Conservation (phyloP, 92 coral and sea anemone species). For the Phenganax stokvisi region DNA sequence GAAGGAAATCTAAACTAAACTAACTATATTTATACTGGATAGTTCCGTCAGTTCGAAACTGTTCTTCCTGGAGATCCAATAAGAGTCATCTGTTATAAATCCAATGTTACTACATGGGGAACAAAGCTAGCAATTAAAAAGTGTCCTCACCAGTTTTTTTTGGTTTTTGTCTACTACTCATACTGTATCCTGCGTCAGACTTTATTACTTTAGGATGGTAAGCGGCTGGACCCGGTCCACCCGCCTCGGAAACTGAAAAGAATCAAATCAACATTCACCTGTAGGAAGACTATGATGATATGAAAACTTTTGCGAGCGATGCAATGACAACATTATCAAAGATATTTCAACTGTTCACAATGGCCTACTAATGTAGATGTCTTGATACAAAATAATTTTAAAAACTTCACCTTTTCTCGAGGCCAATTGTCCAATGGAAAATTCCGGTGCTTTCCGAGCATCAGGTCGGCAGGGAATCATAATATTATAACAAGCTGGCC, state of each 20-base stretch:
- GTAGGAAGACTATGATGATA: background rate
- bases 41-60: background rate
- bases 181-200: conserved; percentile 34
- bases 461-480: conserved; percentile 35
- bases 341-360: no score
- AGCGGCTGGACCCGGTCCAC: conserved; percentile 49
- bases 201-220: conserved; percentile 20
- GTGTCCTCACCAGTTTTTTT: conserved; percentile 21
- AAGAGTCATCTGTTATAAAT: no score
- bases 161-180: conserved; percentile 43
- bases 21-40: background rate
- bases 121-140: background rate
- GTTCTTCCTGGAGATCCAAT: no score
- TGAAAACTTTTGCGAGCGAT: background rate
- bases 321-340: no score
- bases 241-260: conserved; percentile 10
- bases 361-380: no score
- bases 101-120: background rate
- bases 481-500: conserved; percentile 44
- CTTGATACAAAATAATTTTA: no score
- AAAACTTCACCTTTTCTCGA: conserved; percentile 13
- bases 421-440: conserved; percentile 40
- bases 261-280: background rate
- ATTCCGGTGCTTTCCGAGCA: conserved; percentile 43
- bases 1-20: background rate